These are phyloP conservation scores for Indicator indicator DNA, from an alignment of 2,113 vertebrate genomes.

Conservation along the genomic window DNA sequence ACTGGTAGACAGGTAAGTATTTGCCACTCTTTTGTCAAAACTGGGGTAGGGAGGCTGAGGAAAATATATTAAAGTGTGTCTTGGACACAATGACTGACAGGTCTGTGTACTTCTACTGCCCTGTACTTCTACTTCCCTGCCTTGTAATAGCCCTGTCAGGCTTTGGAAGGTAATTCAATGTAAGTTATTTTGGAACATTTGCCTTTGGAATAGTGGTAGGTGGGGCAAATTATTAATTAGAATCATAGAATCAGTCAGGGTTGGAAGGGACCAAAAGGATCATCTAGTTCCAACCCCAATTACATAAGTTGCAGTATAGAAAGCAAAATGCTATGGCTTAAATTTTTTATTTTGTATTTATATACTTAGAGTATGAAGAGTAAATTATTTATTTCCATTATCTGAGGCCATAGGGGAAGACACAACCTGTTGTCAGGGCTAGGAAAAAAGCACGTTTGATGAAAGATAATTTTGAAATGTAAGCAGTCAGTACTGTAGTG, in stretches of 20 bases:
- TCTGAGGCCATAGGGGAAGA: background rate
- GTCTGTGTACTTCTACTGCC: background rate
- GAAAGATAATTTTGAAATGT: background rate
- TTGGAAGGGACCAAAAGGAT: too few relatives aligned
- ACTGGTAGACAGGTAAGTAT: background rate
- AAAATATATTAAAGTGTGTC: background rate
- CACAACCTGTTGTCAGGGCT: background rate
- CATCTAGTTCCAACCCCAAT: too few relatives aligned
- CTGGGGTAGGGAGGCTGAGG: background rate
- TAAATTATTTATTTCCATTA: background rate
- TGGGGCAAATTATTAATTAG: background rate
- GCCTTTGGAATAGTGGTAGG: background rate
- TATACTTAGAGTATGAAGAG: background rate
- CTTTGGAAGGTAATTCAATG: background rate
- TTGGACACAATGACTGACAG: background rate
- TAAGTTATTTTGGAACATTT: background rate
- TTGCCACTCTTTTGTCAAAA: background rate
- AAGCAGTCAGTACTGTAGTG: fast-evolving
- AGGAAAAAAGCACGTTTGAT: background rate
- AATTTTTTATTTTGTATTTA: background rate
- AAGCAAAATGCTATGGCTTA: background rate
- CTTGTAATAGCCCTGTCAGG: background rate
- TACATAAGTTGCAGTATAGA: background rate
- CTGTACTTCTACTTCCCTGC: too few relatives aligned
- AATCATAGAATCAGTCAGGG: too few relatives aligned